Evolutionary conservation across 2,113 vertebrate species (phyloP).

Genomic region (Callospermophilus lateralis): DNA sequence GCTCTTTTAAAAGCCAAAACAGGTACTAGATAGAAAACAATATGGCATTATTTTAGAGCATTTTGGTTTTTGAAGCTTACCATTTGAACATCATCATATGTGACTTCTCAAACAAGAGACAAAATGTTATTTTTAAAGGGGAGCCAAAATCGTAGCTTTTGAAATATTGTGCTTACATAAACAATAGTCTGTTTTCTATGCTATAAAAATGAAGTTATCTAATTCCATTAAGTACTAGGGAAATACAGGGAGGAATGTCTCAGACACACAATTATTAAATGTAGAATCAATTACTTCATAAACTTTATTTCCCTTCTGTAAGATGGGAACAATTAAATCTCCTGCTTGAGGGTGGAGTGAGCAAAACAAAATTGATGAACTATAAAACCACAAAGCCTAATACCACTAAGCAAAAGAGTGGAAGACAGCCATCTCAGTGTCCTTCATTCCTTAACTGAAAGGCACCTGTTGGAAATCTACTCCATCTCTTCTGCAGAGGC

Average conservation of each 20-base stretch:
- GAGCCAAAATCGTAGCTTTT: background rate
- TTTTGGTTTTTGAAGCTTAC: conserved; percentile 36
- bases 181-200: background rate
- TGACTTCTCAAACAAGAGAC: background rate
- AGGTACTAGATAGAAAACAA: background rate
- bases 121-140: conserved; percentile 27
- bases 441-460: background rate
- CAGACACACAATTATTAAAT: background rate
- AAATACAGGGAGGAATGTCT: background rate
- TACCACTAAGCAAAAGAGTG: background rate
- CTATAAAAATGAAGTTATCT: conserved; percentile 4
- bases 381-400: background rate
- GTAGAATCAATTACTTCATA: background rate
- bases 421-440: background rate
- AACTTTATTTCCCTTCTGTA: background rate
- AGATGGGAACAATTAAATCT: conserved; percentile 23
- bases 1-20: conserved; percentile 37
- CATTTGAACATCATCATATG: background rate
- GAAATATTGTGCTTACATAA: background rate
- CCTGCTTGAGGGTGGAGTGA: background rate
- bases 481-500: background rate
- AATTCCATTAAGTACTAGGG: background rate
- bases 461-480: background rate
- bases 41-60: background rate
- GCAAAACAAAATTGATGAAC: background rate